phyloP scores from a whole-genome alignment of 2,888 invertebrate genomes.

The Calephelis perditalis region DNA sequence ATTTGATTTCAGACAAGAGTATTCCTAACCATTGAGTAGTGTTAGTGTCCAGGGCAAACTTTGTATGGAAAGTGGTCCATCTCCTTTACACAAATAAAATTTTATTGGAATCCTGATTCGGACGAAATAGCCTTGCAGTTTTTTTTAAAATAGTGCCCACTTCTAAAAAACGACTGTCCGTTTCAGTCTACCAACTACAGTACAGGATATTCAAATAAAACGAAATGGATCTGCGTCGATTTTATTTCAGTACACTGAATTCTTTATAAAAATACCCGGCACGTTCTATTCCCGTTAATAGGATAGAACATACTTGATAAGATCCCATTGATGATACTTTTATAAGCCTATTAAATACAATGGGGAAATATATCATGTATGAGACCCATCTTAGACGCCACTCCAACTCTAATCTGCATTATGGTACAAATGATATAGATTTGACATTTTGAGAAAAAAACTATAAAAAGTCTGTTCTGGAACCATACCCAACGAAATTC shows the following conservation, averaged over 20 bases:
- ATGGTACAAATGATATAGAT: too few relatives aligned
- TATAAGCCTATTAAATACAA: neutral
- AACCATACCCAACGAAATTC: too few relatives aligned
- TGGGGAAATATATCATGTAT: neutral
- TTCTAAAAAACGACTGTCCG: slow-evolving; percentile 3
- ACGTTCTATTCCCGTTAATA: neutral
- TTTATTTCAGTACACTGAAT: neutral
- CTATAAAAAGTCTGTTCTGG: too few relatives aligned
- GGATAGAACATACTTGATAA: slow-evolving; percentile 1
- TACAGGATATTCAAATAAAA: slow-evolving; percentile 3
- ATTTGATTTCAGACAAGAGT: too few relatives aligned
- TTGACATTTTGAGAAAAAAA: too few relatives aligned
- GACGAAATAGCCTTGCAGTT: neutral
- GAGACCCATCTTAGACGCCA: too few relatives aligned
- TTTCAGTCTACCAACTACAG: slow-evolving; percentile 7
- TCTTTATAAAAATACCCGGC: neutral
- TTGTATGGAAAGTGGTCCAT: too few relatives aligned
- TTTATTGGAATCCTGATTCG: neutral
- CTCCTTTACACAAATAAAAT: too few relatives aligned
- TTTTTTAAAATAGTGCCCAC: slow-evolving; percentile 4
- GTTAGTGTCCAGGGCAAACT: too few relatives aligned
- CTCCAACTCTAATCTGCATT: too few relatives aligned
- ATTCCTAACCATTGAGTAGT: too few relatives aligned
- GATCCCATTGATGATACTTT: neutral
- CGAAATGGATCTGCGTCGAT: slow-evolving; percentile 1